Conservation (phyloP, 2,113 vertebrate species). For the Cyrtonyx montezumae region DNA sequence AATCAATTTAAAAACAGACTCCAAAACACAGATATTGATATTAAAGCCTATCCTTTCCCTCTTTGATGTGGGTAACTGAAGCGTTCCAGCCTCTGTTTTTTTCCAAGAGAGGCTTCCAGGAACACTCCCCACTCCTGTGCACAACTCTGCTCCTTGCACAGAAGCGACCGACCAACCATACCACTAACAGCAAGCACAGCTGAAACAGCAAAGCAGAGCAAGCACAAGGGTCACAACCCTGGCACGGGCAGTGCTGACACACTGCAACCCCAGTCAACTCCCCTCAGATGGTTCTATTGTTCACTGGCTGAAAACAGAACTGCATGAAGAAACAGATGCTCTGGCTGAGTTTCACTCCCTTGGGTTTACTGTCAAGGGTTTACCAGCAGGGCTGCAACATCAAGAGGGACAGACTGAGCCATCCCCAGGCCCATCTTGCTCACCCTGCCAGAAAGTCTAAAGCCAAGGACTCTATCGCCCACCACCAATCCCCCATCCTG, state of each 20-base stretch:
- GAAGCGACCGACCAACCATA: not conserved
- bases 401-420: rapidly evolving
- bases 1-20: not conserved
- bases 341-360: not conserved
- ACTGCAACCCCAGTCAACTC: not conserved
- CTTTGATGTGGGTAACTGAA: not conserved
- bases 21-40: not conserved
- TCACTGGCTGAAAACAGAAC: slow-evolving; percentile 14
- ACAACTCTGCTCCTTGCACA: rapidly evolving
- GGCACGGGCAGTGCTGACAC: not conserved
- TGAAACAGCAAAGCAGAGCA: rapidly evolving
- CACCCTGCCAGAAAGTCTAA: not conserved
- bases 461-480: not conserved
- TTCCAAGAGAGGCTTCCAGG: not conserved
- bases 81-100: not conserved
- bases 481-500: not conserved
- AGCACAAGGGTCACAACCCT: not conserved
- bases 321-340: slow-evolving; percentile 10
- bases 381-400: not conserved
- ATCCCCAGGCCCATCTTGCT: not conserved
- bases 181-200: rapidly evolving
- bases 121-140: not conserved
- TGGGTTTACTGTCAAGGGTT: not conserved
- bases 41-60: not conserved
- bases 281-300: not conserved